Evolutionary conservation across 2,888 invertebrate species (phyloP).

Genomic region (Fragum whitleyi): DNA sequence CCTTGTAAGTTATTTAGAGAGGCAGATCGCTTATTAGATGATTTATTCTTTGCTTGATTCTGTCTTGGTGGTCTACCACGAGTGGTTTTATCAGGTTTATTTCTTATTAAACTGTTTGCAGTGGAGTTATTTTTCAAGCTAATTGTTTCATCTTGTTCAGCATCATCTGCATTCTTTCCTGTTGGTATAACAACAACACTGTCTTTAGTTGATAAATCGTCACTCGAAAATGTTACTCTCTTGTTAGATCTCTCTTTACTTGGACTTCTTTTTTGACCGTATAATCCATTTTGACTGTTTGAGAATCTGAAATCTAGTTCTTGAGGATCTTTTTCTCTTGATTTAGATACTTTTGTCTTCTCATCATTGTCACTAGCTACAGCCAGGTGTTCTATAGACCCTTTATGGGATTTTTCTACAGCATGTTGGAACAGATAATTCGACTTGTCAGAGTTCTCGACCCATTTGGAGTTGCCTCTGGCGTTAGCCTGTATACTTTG

Average conservation of each 20-base stretch:
- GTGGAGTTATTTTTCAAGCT: conserved; percentile 17
- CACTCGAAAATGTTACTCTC: conserved; percentile 48
- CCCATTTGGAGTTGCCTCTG: conserved; percentile 10
- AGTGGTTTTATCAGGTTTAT: neutral
- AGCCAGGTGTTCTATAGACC: conserved; percentile 39
- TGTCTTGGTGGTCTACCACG: conserved; percentile 19
- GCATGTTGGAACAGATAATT: conserved; percentile 19
- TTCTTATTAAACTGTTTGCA: conserved; percentile 11
- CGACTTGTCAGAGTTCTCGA: neutral
- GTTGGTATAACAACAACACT: conserved; percentile 42
- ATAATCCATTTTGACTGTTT: conserved; percentile 50
- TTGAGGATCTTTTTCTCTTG: conserved; percentile 23
- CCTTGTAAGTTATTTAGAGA: conserved; percentile 50
- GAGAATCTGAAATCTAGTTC: conserved; percentile 59
- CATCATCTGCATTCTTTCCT: neutral
- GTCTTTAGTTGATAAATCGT: conserved; percentile 14
- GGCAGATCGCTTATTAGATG: conserved; percentile 46
- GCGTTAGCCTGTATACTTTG: conserved; percentile 6
- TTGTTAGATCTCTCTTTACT: conserved; percentile 61
- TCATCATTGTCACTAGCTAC: conserved; percentile 26
- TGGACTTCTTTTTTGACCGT: conserved; percentile 50
- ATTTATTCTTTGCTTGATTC: conserved; percentile 24
- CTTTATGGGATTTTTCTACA: conserved; percentile 17
- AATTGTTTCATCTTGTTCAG: neutral
- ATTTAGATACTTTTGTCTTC: conserved; percentile 17